A percentile compares a stretch with the other conserved stretches of the same genome.
These are phyloP conservation scores for Agonum fuliginosum DNA, from an alignment of 2,888 invertebrate species.

Conservation along the genomic window DNA sequence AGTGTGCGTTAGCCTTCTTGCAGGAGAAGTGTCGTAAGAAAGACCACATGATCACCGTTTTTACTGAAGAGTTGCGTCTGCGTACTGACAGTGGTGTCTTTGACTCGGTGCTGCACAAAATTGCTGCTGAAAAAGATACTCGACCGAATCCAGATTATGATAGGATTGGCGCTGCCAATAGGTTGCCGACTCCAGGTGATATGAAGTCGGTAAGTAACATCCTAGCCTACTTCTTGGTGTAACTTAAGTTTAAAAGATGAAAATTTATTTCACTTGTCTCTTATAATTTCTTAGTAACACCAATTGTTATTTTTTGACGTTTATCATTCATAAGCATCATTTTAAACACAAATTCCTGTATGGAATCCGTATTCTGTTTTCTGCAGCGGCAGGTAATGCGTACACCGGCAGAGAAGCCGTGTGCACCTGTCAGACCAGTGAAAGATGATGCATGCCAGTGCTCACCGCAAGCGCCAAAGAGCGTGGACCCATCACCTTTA, in stretches of 20 bases:
- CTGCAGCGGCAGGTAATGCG: constrained; percentile 57
- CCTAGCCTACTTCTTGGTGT: too few relatives aligned
- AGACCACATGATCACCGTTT: constrained; percentile 68
- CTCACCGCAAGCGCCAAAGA: background rate
- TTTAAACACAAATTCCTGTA: background rate
- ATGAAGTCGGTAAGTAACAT: background rate
- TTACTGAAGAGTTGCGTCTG: constrained; percentile 67
- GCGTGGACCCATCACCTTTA: constrained; percentile 59
- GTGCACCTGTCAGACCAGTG: background rate
- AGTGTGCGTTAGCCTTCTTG: constrained; percentile 67
- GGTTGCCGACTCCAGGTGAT: constrained; percentile 26
- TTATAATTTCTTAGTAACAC: background rate
- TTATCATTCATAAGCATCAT: background rate
- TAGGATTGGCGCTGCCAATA: background rate
- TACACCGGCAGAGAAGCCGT: constrained; percentile 54
- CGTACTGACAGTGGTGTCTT: constrained; percentile 64
- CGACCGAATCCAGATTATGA: constrained; percentile 17
- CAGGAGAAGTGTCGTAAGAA: constrained; percentile 69
- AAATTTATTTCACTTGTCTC: background rate
- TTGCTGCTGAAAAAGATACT: constrained; percentile 39
- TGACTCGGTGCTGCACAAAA: constrained; percentile 59
- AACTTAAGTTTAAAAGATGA: too few relatives aligned
- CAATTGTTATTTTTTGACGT: background rate
- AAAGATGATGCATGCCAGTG: background rate
- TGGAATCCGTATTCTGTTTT: constrained; percentile 50